These are phyloP conservation scores for Catagonus wagneri DNA, from an alignment of 2,113 vertebrate genomes.

Conservation along the genomic window DNA sequence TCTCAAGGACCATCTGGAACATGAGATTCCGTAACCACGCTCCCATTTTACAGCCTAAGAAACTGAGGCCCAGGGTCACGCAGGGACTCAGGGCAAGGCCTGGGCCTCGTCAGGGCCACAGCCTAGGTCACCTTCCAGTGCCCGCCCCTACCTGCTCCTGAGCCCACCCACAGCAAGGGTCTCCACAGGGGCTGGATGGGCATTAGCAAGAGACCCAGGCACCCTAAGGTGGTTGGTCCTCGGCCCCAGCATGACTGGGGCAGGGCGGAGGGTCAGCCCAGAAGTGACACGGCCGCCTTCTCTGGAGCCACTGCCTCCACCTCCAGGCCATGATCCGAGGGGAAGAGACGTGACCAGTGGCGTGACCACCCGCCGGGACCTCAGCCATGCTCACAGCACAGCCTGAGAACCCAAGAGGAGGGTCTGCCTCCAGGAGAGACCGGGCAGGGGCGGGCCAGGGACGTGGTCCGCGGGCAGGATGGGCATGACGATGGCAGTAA, in stretches of 20 bases:
- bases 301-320: slow-evolving; percentile 3
- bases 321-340: neutral
- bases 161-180: neutral
- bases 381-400: neutral
- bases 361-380: neutral
- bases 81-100: neutral
- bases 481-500: slow-evolving; percentile 92
- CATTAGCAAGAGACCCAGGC: slow-evolving; percentile 8
- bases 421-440: slow-evolving; percentile 13
- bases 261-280: neutral
- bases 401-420: neutral
- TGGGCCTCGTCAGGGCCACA: neutral
- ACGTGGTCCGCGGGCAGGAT: slow-evolving; percentile 86
- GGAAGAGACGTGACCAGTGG: neutral
- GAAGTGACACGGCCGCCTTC: neutral
- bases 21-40: slow-evolving; percentile 28
- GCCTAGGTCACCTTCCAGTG: neutral
- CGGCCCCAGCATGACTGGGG: neutral
- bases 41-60: neutral
- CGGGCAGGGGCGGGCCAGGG: slow-evolving; percentile 63
- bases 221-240: neutral
- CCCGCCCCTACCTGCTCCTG: neutral
- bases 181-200: neutral
- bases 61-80: slow-evolving; percentile 5
- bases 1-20: slow-evolving; percentile 27